Conservation (phyloP, 2,113 vertebrate genomes). For the Xiphophorus hellerii region DNA sequence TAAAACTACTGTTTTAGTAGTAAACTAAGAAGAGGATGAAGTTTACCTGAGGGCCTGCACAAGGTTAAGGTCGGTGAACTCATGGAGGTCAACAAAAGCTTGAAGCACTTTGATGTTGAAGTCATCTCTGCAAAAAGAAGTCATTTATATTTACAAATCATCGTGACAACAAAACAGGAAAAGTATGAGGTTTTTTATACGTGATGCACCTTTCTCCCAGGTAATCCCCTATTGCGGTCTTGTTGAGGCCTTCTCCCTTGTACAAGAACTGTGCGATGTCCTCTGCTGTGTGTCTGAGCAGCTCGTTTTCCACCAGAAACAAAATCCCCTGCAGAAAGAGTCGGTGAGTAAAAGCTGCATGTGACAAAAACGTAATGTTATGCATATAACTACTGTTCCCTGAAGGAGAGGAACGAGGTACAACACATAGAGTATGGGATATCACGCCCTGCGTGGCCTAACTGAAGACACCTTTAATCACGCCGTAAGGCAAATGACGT, state of each 20-base stretch:
- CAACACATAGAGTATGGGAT: no score
- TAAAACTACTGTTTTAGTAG: neutral
- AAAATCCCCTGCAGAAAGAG: slow-evolving; percentile 83
- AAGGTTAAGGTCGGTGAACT: slow-evolving; percentile 94
- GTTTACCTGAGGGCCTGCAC: slow-evolving; percentile 91
- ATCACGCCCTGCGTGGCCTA: no score
- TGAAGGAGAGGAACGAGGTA: no score
- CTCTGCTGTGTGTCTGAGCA: slow-evolving; percentile 87
- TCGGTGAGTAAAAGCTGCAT: neutral
- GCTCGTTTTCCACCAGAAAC: slow-evolving; percentile 90
- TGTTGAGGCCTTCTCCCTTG: slow-evolving; percentile 94
- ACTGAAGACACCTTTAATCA: no score
- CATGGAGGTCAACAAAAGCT: slow-evolving; percentile 91
- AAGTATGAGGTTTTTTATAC: neutral
- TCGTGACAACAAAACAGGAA: neutral
- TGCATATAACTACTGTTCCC: no score
- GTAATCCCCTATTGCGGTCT: slow-evolving; percentile 93
- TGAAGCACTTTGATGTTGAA: slow-evolving; percentile 92
- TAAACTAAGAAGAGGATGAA: neutral
- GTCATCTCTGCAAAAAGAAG: slow-evolving; percentile 82
- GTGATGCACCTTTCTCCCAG: slow-evolving; percentile 86
- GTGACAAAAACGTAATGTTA: no score
- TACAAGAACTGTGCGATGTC: slow-evolving; percentile 92
- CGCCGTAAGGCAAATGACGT: no score
- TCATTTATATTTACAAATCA: slow-evolving; percentile 12